These are phyloP conservation scores for Kuschelorhynchus macadamiae DNA, from an alignment of 2,888 invertebrate species.

Conservation along the genomic window DNA sequence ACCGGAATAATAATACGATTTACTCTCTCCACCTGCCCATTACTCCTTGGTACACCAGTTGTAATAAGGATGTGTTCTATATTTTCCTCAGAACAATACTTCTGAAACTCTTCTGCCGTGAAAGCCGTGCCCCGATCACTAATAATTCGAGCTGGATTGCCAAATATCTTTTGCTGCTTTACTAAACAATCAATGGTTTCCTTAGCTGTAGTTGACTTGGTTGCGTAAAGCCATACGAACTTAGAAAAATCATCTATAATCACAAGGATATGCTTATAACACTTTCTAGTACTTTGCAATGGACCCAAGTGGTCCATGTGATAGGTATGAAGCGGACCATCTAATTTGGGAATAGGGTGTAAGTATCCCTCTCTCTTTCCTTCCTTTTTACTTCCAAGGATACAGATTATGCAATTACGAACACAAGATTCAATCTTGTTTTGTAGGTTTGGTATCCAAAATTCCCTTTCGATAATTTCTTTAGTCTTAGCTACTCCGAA, in stretches of 20 bases:
- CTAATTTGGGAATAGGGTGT: conserved; percentile 52
- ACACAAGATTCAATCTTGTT: conserved; percentile 51
- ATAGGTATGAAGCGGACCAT: conserved; percentile 52
- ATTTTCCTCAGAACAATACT: too few relatives aligned
- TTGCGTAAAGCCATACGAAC: conserved; percentile 60
- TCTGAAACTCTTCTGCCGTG: conserved; percentile 25
- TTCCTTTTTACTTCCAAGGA: conserved; percentile 55
- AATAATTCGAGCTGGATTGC: conserved; percentile 61
- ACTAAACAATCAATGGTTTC: conserved; percentile 54
- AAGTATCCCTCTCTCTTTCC: conserved; percentile 57
- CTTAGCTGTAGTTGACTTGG: conserved; percentile 55
- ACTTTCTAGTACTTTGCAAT: conserved; percentile 52
- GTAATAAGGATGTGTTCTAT: conserved; percentile 45
- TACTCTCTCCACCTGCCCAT: conserved; percentile 62
- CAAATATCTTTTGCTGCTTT: conserved; percentile 60
- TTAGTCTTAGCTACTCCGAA: conserved; percentile 55
- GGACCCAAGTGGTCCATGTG: conserved; percentile 58
- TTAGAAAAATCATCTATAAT: conserved; percentile 61
- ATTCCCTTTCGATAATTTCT: conserved; percentile 50
- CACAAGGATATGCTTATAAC: conserved; percentile 59
- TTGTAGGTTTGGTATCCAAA: conserved; percentile 50
- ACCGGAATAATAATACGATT: conserved; percentile 36
- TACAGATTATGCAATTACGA: conserved; percentile 55
- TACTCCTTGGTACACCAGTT: conserved; percentile 60
- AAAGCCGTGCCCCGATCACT: not conserved